These are phyloP conservation scores for Sminthurinus aureus DNA, from an alignment of 2,888 invertebrate genomes.

Conservation along the genomic window DNA sequence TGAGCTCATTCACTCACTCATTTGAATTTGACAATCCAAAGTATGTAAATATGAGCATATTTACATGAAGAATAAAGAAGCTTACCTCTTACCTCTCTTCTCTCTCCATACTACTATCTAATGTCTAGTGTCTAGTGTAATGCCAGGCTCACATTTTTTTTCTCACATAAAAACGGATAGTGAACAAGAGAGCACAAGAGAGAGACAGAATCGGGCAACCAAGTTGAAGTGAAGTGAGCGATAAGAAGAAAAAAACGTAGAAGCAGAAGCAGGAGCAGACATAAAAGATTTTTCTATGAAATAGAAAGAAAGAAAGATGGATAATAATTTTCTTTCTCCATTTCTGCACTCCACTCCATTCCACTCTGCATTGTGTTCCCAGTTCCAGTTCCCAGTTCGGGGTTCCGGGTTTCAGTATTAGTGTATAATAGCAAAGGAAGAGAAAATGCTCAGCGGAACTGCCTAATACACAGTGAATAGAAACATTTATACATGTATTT, in stretches of 20 bases:
- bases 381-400: no score
- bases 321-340: slow-evolving; percentile 25
- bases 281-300: slow-evolving; percentile 31
- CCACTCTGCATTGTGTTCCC: no score
- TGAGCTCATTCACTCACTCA: neutral
- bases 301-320: slow-evolving; percentile 9
- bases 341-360: neutral
- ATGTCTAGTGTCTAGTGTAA: no score
- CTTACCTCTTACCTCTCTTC: neutral
- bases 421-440: no score
- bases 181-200: neutral
- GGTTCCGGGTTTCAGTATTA: no score
- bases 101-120: neutral
- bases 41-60: neutral
- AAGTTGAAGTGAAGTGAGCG: neutral
- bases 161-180: neutral
- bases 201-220: no score
- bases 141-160: no score
- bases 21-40: neutral
- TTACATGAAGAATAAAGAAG: neutral
- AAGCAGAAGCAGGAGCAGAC: neutral
- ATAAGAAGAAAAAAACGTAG: neutral
- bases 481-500: no score
- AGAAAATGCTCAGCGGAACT: no score
- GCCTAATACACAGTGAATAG: no score